A percentile compares a stretch with the other conserved stretches of the same genome.
Conservation (phyloP, 2,888 invertebrate species). For the Copidosoma aretas region DNA sequence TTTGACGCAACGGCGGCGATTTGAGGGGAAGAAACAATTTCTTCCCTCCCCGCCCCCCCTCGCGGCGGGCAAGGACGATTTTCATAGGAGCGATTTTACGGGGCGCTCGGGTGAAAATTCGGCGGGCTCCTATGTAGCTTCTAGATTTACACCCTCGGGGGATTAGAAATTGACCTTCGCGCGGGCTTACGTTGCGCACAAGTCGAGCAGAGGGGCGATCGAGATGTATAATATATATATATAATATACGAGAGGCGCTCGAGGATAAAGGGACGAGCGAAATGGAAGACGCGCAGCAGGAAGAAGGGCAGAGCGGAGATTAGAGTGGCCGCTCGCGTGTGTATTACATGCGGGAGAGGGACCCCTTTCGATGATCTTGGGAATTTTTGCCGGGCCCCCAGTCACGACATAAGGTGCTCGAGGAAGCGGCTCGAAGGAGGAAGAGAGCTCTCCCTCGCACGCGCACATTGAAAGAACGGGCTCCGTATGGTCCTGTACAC, state of each 20-base stretch:
- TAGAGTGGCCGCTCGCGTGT: constrained; percentile 19
- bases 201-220: not conserved
- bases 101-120: constrained; percentile 4
- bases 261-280: constrained; percentile 12
- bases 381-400: constrained; percentile 31
- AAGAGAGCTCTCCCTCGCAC: not conserved
- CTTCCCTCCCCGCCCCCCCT: too few species aligned
- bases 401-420: constrained; percentile 24
- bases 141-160: constrained; percentile 47
- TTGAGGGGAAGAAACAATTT: too few species aligned
- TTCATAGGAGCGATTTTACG: too few species aligned
- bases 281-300: constrained; percentile 34
- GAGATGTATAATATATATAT: not conserved
- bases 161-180: constrained; percentile 60
- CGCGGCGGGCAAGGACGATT: too few species aligned
- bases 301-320: constrained; percentile 32
- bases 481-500: too few species aligned
- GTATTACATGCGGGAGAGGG: not conserved
- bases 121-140: constrained; percentile 37
- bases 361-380: constrained; percentile 43
- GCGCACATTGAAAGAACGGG: too few species aligned
- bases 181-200: not conserved
- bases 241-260: constrained; percentile 3
- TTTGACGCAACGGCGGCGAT: too few species aligned
- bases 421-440: constrained; percentile 13